phyloP scores from a whole-genome alignment of 2,797 vertebrate genomes.

The Lithobates pipiens region DNA sequence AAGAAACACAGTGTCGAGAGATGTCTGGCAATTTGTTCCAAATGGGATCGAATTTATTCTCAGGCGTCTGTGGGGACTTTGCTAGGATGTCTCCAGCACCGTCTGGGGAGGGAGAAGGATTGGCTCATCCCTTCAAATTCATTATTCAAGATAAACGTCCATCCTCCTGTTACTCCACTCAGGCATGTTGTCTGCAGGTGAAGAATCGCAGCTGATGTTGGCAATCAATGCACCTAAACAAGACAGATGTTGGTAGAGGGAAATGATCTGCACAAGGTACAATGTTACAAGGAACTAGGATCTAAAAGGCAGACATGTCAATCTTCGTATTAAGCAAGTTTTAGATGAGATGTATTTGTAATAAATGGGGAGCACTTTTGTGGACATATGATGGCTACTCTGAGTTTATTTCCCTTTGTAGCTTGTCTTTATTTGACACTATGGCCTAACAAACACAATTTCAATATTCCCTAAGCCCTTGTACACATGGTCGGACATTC shows the following conservation, averaged over 20 bases:
- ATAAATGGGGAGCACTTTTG: not conserved
- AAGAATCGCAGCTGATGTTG: conserved; percentile 31
- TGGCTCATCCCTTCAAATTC: not conserved
- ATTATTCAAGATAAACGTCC: conserved; percentile 31
- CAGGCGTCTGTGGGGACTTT: not conserved
- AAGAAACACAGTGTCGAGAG: conserved; percentile 28
- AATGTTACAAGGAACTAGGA: not conserved
- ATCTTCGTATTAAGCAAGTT: not conserved
- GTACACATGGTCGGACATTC: no score
- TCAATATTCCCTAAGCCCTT: no score
- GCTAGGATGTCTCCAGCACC: not conserved
- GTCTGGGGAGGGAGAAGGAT: not conserved
- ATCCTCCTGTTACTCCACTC: not conserved
- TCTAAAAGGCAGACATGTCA: conserved; percentile 18
- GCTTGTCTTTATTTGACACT: no score
- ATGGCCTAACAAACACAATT: no score
- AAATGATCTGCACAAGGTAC: not conserved
- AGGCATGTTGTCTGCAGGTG: conserved; percentile 10
- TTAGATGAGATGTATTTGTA: not conserved
- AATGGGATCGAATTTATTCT: conserved; percentile 40
- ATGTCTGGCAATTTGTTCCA: conserved; percentile 15
- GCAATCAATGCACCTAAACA: conserved; percentile 46
- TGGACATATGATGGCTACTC: no score
- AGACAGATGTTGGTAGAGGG: conserved; percentile 29
- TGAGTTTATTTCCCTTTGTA: no score